Percentiles rank a stretch among this genome's conserved stretches.
phyloP scores from a whole-genome alignment of 92 coral and sea anemone genomes.

The Bergia sp. region DNA sequence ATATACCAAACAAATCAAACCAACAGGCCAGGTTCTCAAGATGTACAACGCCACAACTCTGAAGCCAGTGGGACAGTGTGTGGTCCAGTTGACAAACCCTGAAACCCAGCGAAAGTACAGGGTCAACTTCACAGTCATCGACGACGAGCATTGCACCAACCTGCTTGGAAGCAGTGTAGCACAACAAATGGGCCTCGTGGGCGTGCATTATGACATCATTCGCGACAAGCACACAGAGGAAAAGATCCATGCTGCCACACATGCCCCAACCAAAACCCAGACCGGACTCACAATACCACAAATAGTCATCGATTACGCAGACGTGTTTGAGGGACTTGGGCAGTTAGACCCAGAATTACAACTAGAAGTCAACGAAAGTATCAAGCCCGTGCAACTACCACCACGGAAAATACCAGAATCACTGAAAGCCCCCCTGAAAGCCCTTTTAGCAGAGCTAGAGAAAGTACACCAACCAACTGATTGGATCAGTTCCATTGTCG shows the following conservation, averaged over 20 bases:
- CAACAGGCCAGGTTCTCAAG: constrained; percentile 40
- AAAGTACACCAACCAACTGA: constrained; percentile 41
- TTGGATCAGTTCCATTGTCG: constrained; percentile 41
- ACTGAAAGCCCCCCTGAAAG: constrained; percentile 6
- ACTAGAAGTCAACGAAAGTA: constrained; percentile 28
- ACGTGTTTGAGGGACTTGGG: neutral
- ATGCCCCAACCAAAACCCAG: too few relatives aligned
- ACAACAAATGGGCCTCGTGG: constrained; percentile 34
- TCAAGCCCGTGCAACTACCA: constrained; percentile 52
- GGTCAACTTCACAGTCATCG: constrained; percentile 33
- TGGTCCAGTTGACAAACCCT: constrained; percentile 34
- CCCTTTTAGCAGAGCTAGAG: constrained; percentile 38
- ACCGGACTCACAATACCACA: constrained; percentile 12
- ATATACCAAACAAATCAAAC: constrained; percentile 23
- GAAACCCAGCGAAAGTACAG: constrained; percentile 21
- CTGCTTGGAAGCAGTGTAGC: constrained; percentile 37
- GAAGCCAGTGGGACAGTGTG: constrained; percentile 31
- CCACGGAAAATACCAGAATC: constrained; percentile 47
- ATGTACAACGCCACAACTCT: constrained; percentile 28
- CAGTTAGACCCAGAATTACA: constrained; percentile 24
- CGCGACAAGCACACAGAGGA: too few relatives aligned
- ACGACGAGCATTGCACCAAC: neutral
- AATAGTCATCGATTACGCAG: constrained; percentile 3
- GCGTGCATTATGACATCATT: constrained; percentile 29
- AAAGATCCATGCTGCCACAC: too few relatives aligned